A percentile compares a stretch with the other conserved stretches of the same genome.
These are phyloP conservation scores for Neodiprion lecontei DNA, from an alignment of 1,140 invertebrate species.

Conservation along the genomic window DNA sequence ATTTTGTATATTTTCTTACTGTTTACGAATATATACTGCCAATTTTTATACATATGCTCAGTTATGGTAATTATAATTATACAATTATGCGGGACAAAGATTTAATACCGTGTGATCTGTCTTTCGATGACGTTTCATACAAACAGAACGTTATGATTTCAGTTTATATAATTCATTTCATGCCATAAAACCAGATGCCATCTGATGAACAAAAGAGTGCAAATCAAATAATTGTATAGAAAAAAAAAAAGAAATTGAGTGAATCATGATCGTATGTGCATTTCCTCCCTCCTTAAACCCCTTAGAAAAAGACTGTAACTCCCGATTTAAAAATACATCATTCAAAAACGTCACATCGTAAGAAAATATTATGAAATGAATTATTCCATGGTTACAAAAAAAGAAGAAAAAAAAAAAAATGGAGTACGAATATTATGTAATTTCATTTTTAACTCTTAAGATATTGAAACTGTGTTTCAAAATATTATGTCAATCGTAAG, in stretches of 20 bases:
- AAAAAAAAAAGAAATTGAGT: constrained; percentile 15
- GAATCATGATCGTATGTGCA: constrained; percentile 11
- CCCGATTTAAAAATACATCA: constrained; percentile 14
- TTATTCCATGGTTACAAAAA: constrained; percentile 12
- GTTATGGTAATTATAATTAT: not conserved
- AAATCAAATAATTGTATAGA: constrained; percentile 46
- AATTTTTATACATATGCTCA: constrained; percentile 9
- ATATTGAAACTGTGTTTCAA: constrained; percentile 44
- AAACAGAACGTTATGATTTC: no score
- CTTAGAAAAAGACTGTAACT: constrained; percentile 9
- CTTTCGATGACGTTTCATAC: not conserved
- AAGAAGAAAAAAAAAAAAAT: constrained; percentile 14
- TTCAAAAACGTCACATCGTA: constrained; percentile 13
- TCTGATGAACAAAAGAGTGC: constrained; percentile 28
- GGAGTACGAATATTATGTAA: constrained; percentile 24
- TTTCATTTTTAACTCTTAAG: constrained; percentile 36
- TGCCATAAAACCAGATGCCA: constrained; percentile 4
- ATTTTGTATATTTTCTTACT: constrained; percentile 15
- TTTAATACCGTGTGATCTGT: not conserved
- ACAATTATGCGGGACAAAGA: not conserved
- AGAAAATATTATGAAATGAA: constrained; percentile 10
- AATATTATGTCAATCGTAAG: constrained; percentile 49
- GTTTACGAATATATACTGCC: not conserved
- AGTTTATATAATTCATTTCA: not conserved
- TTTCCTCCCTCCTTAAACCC: constrained; percentile 13